Base-by-base conservation (phyloP, 2,113 vertebrate genomes). In the Empidonax alnorum region DNA sequence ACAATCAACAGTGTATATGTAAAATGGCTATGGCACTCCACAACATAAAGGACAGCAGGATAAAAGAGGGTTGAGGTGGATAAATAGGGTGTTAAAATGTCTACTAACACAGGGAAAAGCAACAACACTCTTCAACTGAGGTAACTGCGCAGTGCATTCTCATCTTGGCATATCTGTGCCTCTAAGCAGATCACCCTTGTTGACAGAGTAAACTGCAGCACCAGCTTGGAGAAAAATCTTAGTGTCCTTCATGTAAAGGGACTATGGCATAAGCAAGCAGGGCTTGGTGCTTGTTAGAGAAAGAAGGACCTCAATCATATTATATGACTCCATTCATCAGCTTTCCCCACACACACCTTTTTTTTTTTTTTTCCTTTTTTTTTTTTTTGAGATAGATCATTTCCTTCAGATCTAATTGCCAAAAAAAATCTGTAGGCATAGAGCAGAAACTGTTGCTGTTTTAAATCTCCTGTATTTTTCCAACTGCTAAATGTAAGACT, bases 381-480 rank as follows among this genome's bases (percentile, higher is more conserved):
- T 12, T 33, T 3, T 50, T 44, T 44, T 82, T 56, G 7, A 59
- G 73, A 58, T 75, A 80, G 44, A 90, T 84, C 12, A 23, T 86
- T 90, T 92, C n/a, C 69, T 78, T 97, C 85, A 93, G 90, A 95
- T 90, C 76, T 49, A 93, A 65, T 46, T 94, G 80, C 93, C 92
- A 96, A 95, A 95, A 92, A 94, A 74, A 75, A 73, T 65, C 68
- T 90, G 49, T 56, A 75, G 21, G 65, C 83, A 89, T 68, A 65
- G 5, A 30, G 68, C 90, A 95, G 59, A 97, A 97, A 81, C 75
- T 56, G 14, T 87, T 96, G 59, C 87, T 97, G 79, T 12, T 90
- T 93, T 90, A 92, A 94, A 84, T 90, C 83, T 88, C 79, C 61
- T 75, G 25, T 95, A 94, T 96, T 96, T 96, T 94, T 96, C 81